Conservation (phyloP, 2,888 invertebrate genomes). For the Nemotelus pantherinus region DNA sequence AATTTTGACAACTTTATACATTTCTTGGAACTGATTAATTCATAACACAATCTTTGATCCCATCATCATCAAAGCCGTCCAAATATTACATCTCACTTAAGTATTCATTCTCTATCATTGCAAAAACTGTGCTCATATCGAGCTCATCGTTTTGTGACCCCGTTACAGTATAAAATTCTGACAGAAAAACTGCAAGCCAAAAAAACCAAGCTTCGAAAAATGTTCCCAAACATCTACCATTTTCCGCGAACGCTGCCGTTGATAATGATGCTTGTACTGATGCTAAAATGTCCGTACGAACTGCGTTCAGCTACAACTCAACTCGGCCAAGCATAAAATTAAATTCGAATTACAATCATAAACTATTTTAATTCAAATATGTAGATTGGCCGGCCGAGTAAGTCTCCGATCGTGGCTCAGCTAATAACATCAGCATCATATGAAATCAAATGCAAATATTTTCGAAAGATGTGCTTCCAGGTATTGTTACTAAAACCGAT, state of each 20-base stretch:
- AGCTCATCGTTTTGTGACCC: neutral
- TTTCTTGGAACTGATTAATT: neutral
- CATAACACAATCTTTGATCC: neutral
- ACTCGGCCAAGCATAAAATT: slow-evolving; percentile 8
- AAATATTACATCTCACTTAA: neutral
- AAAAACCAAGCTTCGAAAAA: too few relatives aligned
- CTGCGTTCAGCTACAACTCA: too few relatives aligned
- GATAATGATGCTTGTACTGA: too few relatives aligned
- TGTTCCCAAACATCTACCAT: too few relatives aligned
- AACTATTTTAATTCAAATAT: slow-evolving; percentile 51
- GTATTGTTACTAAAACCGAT: too few relatives aligned
- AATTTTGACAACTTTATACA: neutral
- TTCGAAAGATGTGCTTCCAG: neutral
- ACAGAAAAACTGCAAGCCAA: neutral
- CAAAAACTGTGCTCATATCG: neutral
- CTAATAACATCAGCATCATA: neutral
- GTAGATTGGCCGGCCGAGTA: slow-evolving; percentile 41
- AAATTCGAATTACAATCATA: slow-evolving; percentile 46
- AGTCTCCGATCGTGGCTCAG: too few relatives aligned
- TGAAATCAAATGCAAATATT: neutral
- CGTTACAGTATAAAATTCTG: neutral
- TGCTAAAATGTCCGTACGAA: too few relatives aligned
- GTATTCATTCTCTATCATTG: neutral
- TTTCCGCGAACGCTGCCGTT: too few relatives aligned
- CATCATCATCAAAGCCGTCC: neutral